Base-by-base conservation (phyloP, 2,113 vertebrate genomes). In the Burhinus bistriatus region DNA sequence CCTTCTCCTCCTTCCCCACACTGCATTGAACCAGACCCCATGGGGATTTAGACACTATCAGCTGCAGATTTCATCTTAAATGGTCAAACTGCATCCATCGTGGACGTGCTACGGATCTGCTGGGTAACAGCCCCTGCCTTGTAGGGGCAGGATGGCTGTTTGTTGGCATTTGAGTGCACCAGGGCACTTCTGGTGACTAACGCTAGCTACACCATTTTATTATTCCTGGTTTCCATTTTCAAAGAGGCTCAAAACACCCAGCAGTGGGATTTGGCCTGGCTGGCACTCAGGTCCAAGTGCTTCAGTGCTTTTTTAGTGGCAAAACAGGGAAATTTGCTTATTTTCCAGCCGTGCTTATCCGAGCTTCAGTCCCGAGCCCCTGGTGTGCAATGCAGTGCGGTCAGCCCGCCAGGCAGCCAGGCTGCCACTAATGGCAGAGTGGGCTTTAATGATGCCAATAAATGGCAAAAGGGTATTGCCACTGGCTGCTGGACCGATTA, bases 301-400 rank as follows among this genome's bases (percentile, higher is more conserved):
- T 83, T 76, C 40, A 36, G 40, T 44, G 29, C 34, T 81, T 59
- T 52, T 78, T 58, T 5, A 65, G 68, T 12, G 61, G 61, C 26
- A 62, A 71, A 81, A 42, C 45, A 62, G 42, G 32, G 70, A 68
- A 90, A 79, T 10, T 12, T 20, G 52, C n/a, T 85, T 65, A 38
- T 36, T 72, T 79, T 90, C 47, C 62, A 79, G 44, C 19, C 2
- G 6, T 26, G 71, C 11, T 64, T 47, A 30, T 68, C 38, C 86
- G 55, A 81, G 52, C 47, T 80, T 55, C 71, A 85, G 76, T 51
- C 34, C 47, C 3, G 26, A 81, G 68, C 6, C 29, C 38, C 12
- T 0, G 0, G 13, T 0, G 7, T 36, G 58, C 34, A 47, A n/a
- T 1, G 15, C 22, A 75, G 34, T 0, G 5, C 2, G 6, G 62